phyloP scores from a whole-genome alignment of 1,140 invertebrate genomes.

The Berghia stephanieae region DNA sequence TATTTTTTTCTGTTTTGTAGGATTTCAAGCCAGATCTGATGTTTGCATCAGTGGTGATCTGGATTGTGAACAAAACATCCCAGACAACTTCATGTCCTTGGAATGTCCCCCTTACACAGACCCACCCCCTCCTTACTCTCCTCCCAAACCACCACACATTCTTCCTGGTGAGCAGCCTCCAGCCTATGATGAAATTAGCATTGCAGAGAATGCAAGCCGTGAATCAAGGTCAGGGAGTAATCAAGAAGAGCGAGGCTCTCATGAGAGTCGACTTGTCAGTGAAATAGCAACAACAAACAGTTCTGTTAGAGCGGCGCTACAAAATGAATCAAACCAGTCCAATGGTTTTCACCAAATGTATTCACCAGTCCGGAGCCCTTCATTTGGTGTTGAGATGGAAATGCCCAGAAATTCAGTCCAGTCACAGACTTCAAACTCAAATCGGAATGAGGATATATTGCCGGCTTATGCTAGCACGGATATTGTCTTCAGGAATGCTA shows the following conservation, averaged over 20 bases:
- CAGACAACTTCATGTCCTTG: conserved; percentile 55
- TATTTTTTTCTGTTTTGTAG: conserved; percentile 23
- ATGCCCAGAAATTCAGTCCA: neutral
- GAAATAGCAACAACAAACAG: conserved; percentile 9
- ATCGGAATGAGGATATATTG: neutral
- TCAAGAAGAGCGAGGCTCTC: conserved; percentile 17
- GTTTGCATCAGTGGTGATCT: conserved; percentile 44
- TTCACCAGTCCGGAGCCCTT: neutral
- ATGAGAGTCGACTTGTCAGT: neutral
- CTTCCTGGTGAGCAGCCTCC: conserved; percentile 56
- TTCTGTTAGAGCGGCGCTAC: neutral
- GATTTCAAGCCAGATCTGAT: conserved; percentile 38
- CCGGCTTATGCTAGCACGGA: conserved; percentile 20
- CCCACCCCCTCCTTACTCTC: conserved; percentile 63
- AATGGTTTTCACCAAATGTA: neutral
- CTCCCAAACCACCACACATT: conserved; percentile 57
- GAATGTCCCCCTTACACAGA: conserved; percentile 62
- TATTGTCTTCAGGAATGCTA: conserved; percentile 8
- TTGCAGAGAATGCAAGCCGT: too few species aligned
- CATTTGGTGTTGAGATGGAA: neutral
- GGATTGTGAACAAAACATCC: conserved; percentile 49
- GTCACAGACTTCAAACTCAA: conserved; percentile 3
- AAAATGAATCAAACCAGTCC: neutral
- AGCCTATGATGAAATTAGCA: conserved; percentile 58
- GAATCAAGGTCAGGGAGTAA: too few species aligned